phyloP scores from a whole-genome alignment of 2,888 invertebrate genomes.

The Zeuzera pyrina region DNA sequence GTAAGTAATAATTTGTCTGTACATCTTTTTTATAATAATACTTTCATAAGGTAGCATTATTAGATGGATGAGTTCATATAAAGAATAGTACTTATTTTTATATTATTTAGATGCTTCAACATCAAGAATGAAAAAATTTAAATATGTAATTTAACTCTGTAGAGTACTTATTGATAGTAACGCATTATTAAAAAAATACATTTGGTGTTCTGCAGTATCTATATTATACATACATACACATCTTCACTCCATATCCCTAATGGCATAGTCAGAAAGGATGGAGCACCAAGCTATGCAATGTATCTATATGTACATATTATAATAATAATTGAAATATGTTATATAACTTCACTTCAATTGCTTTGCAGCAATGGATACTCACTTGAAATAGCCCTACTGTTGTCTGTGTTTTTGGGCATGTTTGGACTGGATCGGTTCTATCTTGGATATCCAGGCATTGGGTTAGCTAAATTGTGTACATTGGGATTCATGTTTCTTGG shows the following conservation, averaged over 20 bases:
- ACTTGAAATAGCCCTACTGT: constrained; percentile 90
- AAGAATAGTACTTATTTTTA: too few relatives aligned
- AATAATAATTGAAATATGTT: too few relatives aligned
- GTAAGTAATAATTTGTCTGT: too few relatives aligned
- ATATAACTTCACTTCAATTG: too few relatives aligned
- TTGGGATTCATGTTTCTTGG: constrained; percentile 97
- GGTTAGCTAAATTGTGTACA: constrained; percentile 94
- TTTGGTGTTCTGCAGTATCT: neutral
- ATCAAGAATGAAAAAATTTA: neutral
- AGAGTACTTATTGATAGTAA: too few relatives aligned
- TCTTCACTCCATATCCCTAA: too few relatives aligned
- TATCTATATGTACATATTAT: too few relatives aligned
- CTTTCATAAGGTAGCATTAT: too few relatives aligned
- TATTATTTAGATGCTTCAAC: neutral
- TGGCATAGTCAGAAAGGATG: too few relatives aligned
- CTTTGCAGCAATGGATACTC: constrained; percentile 93
- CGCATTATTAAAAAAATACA: neutral
- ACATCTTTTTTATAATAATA: neutral
- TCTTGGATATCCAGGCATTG: constrained; percentile 97
- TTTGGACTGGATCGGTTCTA: constrained; percentile 98
- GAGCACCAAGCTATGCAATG: too few relatives aligned
- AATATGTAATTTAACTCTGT: neutral
- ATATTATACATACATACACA: too few relatives aligned
- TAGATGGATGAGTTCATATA: too few relatives aligned
- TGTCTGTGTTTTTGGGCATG: constrained; percentile 98